Base-by-base conservation (phyloP, 2,888 invertebrate species). In the Conistra vaccinii region DNA sequence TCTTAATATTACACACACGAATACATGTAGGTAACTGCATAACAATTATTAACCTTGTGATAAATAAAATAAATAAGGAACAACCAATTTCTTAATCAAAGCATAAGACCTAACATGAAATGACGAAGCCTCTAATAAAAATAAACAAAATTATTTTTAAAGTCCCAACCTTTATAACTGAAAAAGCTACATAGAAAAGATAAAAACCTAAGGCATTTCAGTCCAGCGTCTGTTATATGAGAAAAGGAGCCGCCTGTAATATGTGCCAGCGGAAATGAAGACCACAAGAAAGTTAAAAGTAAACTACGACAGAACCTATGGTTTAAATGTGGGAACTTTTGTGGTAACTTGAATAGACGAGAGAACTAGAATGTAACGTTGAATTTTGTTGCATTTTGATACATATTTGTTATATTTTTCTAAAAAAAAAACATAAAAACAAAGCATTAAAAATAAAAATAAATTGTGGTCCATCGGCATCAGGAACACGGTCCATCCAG, bases 181-280 rank as follows among this genome's bases (percentile, higher is more conserved):
- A 42, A 45, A 66, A 39, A 35, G 12, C 1, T 23, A 45, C 23
- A 14, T 23, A 26, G 29, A 73, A 32, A 63, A 39, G 7, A 69
- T 57, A 32, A 42, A 51, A 57, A 20, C 7, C 20, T 29, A 57
- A 20, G 14, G 42, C 51, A 51, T 77, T 23, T 35, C 26, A 45
- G 26, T 26, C 20, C 17, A 42, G 32, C 32, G 78, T 77, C 10
- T 63, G 20, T 78, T 77, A 63, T 78, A 73, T 61, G 45, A 55
- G 45, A 10, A 39, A 61, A 26, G 32, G 14, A 55, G 14, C 6
- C 20, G 26, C 12, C 48, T 14, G 32, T 55, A 78, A 79, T 72
- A 66, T 55, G 48, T 78, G 79, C 60, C 60, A 73, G 32, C 66
- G 51, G 73, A 80, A 62, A 78, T 78, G 66, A 80, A 73, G 55